Base-by-base conservation (phyloP, 2,888 invertebrate species). In the Melolontha melolontha region DNA sequence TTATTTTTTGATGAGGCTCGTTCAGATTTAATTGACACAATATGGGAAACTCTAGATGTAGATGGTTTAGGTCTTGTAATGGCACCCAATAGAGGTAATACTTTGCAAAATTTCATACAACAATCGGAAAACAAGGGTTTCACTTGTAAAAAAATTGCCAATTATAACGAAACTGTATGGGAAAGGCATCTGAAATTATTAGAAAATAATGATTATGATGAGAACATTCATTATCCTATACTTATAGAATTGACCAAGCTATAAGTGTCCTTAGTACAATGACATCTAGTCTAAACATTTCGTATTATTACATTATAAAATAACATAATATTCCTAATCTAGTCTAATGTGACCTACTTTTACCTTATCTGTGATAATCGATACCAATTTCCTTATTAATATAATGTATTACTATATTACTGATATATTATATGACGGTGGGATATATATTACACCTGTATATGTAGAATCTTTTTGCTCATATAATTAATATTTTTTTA, bases 1-100 rank as follows among this genome's bases (percentile, higher is more conserved):
- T 81, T 92, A 68, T 93, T 92, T 84, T 92, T 92, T 79, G 92
- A 92, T 78, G 91, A 92, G 67, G 89, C 89, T 0, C 85, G 92
- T 50, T 82, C 86, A 29, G 89, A 90, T 72, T 83, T 92, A 71
- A 89, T 91, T 40, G 87, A 89, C 71, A 90, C 91, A 63, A 88
- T 92, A 72, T 88, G 88, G 86, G 85, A 86, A 70, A 87, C 87
- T 78, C 80, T 92, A 74, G 83, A 87, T 11, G 82, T 84, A 14
- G 82, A 84, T 77, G 93, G 93, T 0, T 79, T 89, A 55, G 92
- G 90, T 1, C 83, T 92, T 70, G 86, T 93, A 49, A 91, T 93
- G 88, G 94, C 94, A 8, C 94, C 94, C 1, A 85, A 87, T 70
- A 87, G 94, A 50, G 92, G 91, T 2, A 85, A 86, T 73, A 93